Evolutionary conservation across 2,113 vertebrate genomes (phyloP).

Genomic region (Haliaeetus leucogaster): DNA sequence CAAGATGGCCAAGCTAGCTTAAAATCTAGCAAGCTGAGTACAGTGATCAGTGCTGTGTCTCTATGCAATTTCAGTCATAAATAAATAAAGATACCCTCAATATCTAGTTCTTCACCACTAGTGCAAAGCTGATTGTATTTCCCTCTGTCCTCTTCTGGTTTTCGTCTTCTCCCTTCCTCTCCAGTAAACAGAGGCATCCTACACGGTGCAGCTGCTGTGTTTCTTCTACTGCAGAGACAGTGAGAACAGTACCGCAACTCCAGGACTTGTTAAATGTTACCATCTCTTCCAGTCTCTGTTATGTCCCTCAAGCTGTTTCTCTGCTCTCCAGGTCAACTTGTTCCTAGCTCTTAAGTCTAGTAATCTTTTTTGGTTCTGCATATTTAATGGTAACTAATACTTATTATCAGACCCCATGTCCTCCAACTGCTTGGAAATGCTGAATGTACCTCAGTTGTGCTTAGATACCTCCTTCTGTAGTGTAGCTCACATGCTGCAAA

Average conservation of each 20-base stretch:
- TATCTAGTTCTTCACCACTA: neutral
- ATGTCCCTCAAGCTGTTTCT: neutral
- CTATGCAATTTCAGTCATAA: neutral
- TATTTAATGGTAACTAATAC: neutral
- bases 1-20: neutral
- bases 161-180: neutral
- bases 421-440: neutral
- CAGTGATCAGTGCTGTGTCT: neutral
- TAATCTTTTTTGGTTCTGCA: neutral
- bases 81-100: neutral
- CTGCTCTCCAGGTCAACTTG: neutral
- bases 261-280: neutral
- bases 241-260: fast-evolving
- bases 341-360: neutral
- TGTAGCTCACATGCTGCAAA: neutral
- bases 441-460: neutral
- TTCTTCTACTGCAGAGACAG: neutral
- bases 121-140: neutral
- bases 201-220: neutral
- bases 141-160: neutral
- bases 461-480: neutral
- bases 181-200: neutral
- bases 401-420: neutral
- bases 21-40: neutral
- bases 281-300: neutral